phyloP scores from a whole-genome alignment of 2,113 vertebrate species.

The Mustela nigripes region DNA sequence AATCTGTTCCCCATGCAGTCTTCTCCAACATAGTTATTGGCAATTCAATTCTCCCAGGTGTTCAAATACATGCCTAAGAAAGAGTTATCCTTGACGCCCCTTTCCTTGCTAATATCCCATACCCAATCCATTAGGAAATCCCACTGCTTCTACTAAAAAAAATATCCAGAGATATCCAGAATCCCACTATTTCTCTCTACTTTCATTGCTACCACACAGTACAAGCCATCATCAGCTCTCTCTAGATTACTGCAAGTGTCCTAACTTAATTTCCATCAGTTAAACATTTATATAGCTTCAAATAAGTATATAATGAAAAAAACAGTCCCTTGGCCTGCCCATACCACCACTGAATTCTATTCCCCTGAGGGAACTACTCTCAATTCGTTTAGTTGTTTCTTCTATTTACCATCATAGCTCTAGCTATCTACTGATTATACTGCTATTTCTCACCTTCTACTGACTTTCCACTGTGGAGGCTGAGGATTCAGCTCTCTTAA shows the following conservation, averaged over 20 bases:
- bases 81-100: not conserved
- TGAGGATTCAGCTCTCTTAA: not conserved
- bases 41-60: conserved; percentile 29
- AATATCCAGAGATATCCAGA: not conserved
- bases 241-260: not conserved
- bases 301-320: not conserved
- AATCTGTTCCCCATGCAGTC: not conserved
- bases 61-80: not conserved
- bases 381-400: not conserved
- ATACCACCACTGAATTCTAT: not conserved
- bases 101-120: not conserved
- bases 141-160: conserved; percentile 14
- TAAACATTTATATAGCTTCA: not conserved
- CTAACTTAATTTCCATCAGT: not conserved
- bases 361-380: not conserved
- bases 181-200: not conserved
- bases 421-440: not conserved
- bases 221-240: not conserved
- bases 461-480: not conserved
- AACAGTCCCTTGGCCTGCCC: not conserved
- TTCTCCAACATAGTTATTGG: not conserved
- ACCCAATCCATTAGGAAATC: not conserved
- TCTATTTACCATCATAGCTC: not conserved
- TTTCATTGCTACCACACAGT: not conserved
- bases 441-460: conserved; percentile 10